These are phyloP conservation scores for Poeciliopsis retropinna DNA, from an alignment of 2,113 vertebrate genomes.

Conservation along the genomic window DNA sequence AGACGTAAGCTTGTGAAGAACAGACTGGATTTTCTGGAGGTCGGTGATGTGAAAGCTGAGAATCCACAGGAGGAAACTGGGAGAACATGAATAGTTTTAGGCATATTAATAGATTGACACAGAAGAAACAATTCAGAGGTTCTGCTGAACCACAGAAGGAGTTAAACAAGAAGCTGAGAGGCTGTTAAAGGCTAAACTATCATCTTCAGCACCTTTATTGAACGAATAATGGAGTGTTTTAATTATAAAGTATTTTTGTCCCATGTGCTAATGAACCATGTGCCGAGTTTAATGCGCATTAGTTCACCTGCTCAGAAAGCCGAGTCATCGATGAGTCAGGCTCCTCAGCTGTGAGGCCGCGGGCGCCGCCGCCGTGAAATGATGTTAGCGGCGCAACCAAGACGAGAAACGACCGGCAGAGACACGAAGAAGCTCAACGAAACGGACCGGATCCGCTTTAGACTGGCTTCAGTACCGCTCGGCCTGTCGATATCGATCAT, in stretches of 20 bases:
- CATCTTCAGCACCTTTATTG: not conserved
- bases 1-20: too few species aligned
- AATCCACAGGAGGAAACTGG: too few species aligned
- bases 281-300: not conserved
- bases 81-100: not conserved
- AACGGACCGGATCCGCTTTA: constrained; percentile 48
- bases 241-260: not conserved
- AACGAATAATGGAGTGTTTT: not conserved
- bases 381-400: constrained; percentile 45
- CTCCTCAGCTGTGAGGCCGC: constrained; percentile 10
- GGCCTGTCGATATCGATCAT: constrained; percentile 57
- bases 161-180: not conserved
- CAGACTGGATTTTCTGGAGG: too few species aligned
- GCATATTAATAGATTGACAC: too few species aligned
- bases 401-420: constrained; percentile 37
- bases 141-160: not conserved
- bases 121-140: not conserved
- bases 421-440: constrained; percentile 30
- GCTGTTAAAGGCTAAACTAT: not conserved
- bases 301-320: constrained; percentile 6
- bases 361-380: constrained; percentile 43
- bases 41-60: too few species aligned
- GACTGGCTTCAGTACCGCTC: constrained; percentile 56
- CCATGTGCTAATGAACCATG: not conserved
- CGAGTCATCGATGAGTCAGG: constrained; percentile 11